Evolutionary conservation across 2,113 vertebrate species (phyloP).

Genomic region (Eulemur macaco): DNA sequence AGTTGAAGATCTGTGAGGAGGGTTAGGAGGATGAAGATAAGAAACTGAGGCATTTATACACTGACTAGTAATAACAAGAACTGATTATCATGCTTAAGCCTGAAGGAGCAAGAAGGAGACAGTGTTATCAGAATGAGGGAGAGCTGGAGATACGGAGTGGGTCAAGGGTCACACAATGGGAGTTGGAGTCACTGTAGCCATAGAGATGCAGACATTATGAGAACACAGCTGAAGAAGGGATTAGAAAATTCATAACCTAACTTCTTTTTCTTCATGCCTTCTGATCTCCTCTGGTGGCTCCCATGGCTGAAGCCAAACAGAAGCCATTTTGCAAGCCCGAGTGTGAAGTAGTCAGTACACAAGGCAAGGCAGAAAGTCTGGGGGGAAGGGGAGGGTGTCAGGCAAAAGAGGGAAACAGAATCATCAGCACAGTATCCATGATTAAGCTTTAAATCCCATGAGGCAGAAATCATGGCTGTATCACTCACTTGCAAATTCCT

Average conservation of each 20-base stretch:
- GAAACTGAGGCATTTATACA: not conserved
- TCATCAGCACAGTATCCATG: not conserved
- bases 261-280: not conserved
- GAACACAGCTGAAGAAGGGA: not conserved
- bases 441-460: not conserved
- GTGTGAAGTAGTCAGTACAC: not conserved
- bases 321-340: not conserved
- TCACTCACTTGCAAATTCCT: not conserved
- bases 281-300: not conserved
- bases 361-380: not conserved
- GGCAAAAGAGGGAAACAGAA: not conserved
- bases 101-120: not conserved
- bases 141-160: not conserved
- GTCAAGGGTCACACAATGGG: rapidly evolving
- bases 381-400: not conserved
- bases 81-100: not conserved
- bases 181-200: not conserved
- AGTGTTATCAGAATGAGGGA: not conserved
- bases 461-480: not conserved
- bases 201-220: not conserved
- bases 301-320: not conserved
- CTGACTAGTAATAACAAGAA: not conserved
- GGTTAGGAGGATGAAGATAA: not conserved
- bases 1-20: not conserved
- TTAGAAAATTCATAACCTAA: not conserved